Evolutionary conservation across 2,888 invertebrate species (phyloP).

Genomic region (Ichneumoninae sp.): DNA sequence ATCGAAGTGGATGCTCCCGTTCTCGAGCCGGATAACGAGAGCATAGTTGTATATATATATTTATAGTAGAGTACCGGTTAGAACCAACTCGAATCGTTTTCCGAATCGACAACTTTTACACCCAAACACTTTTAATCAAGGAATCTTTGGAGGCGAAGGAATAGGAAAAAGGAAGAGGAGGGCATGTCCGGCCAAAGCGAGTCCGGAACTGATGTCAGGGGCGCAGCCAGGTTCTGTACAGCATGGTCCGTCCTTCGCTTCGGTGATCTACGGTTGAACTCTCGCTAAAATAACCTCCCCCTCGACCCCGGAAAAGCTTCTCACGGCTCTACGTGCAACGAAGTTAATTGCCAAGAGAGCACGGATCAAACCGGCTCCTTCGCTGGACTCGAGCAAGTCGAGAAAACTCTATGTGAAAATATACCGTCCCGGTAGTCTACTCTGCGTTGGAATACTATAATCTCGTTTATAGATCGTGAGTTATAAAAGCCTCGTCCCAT

Average conservation of each 20-base stretch:
- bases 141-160: constrained; percentile 50
- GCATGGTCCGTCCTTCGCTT: constrained; percentile 28
- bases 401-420: constrained; percentile 41
- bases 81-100: constrained; percentile 37
- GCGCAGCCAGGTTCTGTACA: constrained; percentile 25
- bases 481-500: neutral
- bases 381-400: constrained; percentile 53
- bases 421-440: constrained; percentile 19
- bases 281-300: constrained; percentile 24
- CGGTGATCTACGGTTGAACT: constrained; percentile 44
- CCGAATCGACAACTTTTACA: constrained; percentile 66
- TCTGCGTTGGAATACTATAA: constrained; percentile 26
- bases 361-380: constrained; percentile 41
- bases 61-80: constrained; percentile 2
- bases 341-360: constrained; percentile 57
- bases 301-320: constrained; percentile 42
- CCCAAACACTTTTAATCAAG: constrained; percentile 69
- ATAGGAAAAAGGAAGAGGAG: constrained; percentile 1
- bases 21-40: constrained; percentile 43
- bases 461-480: constrained; percentile 32
- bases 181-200: constrained; percentile 31
- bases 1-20: constrained; percentile 52
- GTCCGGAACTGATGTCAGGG: constrained; percentile 49
- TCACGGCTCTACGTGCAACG: constrained; percentile 39
- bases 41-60: constrained; percentile 14